phyloP scores from a whole-genome alignment of 92 coral and sea anemone genomes.

The Galaxea fascicularis region DNA sequence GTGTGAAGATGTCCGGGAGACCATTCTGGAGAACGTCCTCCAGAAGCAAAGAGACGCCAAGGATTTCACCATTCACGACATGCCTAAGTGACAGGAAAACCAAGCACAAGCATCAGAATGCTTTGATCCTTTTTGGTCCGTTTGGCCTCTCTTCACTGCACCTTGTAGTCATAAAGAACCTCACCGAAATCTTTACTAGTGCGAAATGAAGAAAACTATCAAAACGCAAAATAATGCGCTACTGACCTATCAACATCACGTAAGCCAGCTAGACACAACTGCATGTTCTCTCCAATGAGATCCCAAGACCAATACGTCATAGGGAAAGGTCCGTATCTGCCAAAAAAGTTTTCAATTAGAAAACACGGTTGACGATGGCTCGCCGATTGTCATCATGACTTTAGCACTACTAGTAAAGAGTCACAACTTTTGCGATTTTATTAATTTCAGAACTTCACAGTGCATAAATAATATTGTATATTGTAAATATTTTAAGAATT shows the following conservation, averaged over 20 bases:
- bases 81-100: slow-evolving; percentile 66
- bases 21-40: slow-evolving; percentile 98
- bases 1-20: slow-evolving; percentile 85
- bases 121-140: too few relatives aligned
- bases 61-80: slow-evolving; percentile 98
- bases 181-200: too few relatives aligned
- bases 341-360: neutral
- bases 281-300: slow-evolving; percentile 90
- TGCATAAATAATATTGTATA: too few relatives aligned
- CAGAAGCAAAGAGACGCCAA: slow-evolving; percentile 92
- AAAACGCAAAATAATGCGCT: neutral
- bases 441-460: too few relatives aligned
- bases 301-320: slow-evolving; percentile 97
- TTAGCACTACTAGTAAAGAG: too few relatives aligned
- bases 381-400: too few relatives aligned
- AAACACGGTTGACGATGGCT: neutral
- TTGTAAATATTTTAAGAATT: too few relatives aligned
- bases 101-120: neutral
- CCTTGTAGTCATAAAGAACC: too few relatives aligned
- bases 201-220: neutral
- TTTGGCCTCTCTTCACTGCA: too few relatives aligned
- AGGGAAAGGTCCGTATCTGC: slow-evolving; percentile 92
- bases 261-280: slow-evolving; percentile 93
- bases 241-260: slow-evolving; percentile 93
- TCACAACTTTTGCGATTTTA: too few relatives aligned